A percentile compares a stretch with the other conserved stretches of the same genome.
These are phyloP conservation scores for Platichthys stellatus DNA, from an alignment of 2,113 vertebrate genomes.

Conservation along the genomic window DNA sequence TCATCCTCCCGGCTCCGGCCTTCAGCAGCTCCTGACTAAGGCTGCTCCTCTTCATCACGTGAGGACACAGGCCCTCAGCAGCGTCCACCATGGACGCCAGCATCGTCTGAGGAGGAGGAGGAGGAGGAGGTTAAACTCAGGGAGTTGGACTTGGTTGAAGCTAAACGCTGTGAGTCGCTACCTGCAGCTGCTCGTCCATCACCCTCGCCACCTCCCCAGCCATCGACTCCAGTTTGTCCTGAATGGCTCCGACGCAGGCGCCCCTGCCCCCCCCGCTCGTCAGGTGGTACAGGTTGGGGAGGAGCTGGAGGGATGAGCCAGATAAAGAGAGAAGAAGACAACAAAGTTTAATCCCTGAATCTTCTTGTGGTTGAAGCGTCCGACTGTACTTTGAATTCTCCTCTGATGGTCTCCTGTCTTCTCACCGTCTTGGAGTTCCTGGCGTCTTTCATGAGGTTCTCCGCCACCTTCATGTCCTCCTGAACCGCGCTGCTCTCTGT, in stretches of 20 bases:
- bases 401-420: neutral
- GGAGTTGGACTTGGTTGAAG: too few species aligned
- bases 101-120: conserved; percentile 77
- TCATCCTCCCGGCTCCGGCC: conserved; percentile 87
- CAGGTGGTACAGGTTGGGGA: conserved; percentile 93
- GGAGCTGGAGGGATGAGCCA: conserved; percentile 79
- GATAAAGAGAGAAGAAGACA: neutral
- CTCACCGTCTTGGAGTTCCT: conserved; percentile 95
- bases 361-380: too few species aligned
- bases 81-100: conserved; percentile 94
- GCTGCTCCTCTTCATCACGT: conserved; percentile 88
- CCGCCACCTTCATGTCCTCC: conserved; percentile 90
- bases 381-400: too few species aligned
- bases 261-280: conserved; percentile 76
- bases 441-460: conserved; percentile 92
- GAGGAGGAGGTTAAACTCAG: neutral
- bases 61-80: conserved; percentile 92
- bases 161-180: conserved; percentile 48
- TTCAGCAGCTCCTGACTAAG: conserved; percentile 89
- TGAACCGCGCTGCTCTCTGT: conserved; percentile 83
- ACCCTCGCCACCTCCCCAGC: conserved; percentile 91
- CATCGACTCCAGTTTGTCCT: conserved; percentile 92
- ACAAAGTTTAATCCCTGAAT: too few species aligned
- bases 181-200: conserved; percentile 95
- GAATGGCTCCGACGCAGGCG: conserved; percentile 86